Conservation (phyloP, 2,113 vertebrate genomes). For the Crotalus horridus region DNA sequence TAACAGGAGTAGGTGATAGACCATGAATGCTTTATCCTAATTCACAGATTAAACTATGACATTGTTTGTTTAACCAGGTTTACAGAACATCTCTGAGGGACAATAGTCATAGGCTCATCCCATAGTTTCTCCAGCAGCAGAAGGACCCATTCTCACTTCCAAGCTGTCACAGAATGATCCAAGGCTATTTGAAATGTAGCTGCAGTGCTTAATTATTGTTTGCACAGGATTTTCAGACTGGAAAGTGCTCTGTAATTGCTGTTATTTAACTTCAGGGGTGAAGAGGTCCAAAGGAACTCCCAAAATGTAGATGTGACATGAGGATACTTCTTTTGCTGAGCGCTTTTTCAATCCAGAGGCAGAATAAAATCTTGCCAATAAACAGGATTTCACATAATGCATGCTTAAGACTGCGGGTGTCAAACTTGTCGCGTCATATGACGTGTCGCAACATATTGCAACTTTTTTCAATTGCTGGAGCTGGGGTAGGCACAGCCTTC, state of each 20-base stretch:
- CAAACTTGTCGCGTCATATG: no score
- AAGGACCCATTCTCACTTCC: background rate
- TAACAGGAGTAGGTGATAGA: no score
- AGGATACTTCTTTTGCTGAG: background rate
- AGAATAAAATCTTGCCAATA: background rate
- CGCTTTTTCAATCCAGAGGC: background rate
- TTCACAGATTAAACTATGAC: background rate
- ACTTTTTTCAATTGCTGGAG: no score
- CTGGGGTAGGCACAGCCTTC: no score
- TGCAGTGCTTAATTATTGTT: conserved; percentile 31
- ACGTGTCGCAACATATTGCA: no score
- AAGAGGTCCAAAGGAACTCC: conserved; percentile 2
- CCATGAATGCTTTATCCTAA: no score
- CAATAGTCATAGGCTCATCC: background rate
- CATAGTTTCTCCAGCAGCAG: background rate
- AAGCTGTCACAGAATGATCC: background rate
- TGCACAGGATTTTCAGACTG: conserved; percentile 17
- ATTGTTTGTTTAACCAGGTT: background rate
- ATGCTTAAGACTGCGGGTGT: background rate
- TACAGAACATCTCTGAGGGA: background rate
- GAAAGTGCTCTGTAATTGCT: conserved; percentile 16
- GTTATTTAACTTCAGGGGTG: background rate
- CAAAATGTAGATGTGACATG: background rate
- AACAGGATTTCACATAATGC: background rate
- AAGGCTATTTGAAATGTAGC: background rate